Percentiles rank a stretch among this genome's conserved stretches.
These are phyloP conservation scores for Andrena bucephala DNA, from an alignment of 2,888 invertebrate species.

Conservation along the genomic window DNA sequence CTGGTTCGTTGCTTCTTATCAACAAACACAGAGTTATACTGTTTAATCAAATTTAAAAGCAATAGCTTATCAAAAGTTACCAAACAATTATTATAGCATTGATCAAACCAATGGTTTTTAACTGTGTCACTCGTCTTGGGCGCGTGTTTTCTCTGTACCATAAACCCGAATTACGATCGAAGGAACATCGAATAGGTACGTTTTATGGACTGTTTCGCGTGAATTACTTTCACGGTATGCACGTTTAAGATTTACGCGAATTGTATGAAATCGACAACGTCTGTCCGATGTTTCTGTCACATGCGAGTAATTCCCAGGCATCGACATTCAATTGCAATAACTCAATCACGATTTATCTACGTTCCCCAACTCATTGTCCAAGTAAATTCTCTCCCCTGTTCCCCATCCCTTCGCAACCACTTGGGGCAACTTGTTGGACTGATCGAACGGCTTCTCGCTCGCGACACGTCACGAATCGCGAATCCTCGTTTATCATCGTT, in stretches of 20 bases:
- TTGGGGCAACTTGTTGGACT: background rate
- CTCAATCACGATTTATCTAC: constrained; percentile 22
- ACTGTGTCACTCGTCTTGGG: background rate
- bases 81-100: constrained; percentile 3
- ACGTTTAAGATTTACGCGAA: constrained; percentile 9
- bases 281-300: constrained; percentile 3
- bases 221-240: background rate
- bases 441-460: constrained; percentile 29
- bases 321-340: constrained; percentile 26
- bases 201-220: constrained; percentile 14
- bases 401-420: background rate
- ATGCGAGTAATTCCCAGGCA: background rate
- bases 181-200: constrained; percentile 1
- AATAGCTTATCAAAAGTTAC: background rate
- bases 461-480: constrained; percentile 46
- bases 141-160: background rate
- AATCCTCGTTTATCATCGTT: constrained; percentile 58
- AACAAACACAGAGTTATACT: background rate
- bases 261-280: background rate
- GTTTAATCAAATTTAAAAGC: background rate
- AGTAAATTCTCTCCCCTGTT: background rate
- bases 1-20: background rate
- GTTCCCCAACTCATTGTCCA: background rate
- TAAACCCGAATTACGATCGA: constrained; percentile 26
- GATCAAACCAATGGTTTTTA: constrained; percentile 2